These are phyloP conservation scores for Cyphotilapia sp. DNA, from an alignment of 2,113 vertebrate species.

Conservation along the genomic window DNA sequence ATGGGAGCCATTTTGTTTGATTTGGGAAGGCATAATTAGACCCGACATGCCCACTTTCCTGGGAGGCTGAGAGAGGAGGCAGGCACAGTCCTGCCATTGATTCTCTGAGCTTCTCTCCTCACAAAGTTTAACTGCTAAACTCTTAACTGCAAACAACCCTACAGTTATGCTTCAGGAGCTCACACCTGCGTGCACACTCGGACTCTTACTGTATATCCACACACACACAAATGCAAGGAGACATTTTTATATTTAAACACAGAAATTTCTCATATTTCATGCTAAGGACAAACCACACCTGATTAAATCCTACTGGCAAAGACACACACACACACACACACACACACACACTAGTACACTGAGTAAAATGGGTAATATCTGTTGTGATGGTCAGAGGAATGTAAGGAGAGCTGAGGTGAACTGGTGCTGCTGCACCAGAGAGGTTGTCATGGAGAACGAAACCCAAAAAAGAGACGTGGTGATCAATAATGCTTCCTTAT, in stretches of 20 bases:
- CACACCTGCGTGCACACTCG: neutral
- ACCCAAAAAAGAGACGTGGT: neutral
- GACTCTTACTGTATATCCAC: neutral
- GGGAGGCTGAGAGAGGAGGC: neutral
- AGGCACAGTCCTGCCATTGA: neutral
- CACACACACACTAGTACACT: neutral
- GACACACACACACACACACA: neutral
- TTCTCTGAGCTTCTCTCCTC: neutral
- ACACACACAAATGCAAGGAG: neutral
- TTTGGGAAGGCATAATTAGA: constrained; percentile 38
- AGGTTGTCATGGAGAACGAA: constrained; percentile 42
- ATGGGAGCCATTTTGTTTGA: constrained; percentile 38
- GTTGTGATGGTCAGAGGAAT: neutral
- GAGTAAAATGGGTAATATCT: neutral
- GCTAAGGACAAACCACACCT: neutral
- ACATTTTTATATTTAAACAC: neutral
- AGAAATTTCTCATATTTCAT: neutral
- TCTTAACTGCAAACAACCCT: constrained; percentile 12
- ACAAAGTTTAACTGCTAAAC: constrained; percentile 15
- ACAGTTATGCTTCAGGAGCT: neutral
- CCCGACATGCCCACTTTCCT: constrained; percentile 16
- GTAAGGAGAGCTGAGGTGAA: constrained; percentile 1
- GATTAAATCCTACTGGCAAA: neutral
- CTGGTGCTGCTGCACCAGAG: neutral
- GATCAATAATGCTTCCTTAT: constrained; percentile 31